These are phyloP conservation scores for Lamellibrachia luymesi DNA, from an alignment of 1,140 invertebrate genomes.

Conservation along the genomic window DNA sequence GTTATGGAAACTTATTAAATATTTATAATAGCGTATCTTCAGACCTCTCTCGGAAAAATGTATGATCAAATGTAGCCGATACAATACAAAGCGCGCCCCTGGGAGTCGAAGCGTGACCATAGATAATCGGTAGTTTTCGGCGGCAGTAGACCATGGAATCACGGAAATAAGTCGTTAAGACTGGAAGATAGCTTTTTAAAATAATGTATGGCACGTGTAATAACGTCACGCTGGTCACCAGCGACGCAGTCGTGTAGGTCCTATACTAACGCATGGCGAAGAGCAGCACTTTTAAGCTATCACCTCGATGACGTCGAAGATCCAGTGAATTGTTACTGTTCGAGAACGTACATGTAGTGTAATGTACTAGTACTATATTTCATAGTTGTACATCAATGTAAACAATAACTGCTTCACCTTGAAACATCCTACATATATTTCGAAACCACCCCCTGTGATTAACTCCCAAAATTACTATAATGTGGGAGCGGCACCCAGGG, in stretches of 20 bases:
- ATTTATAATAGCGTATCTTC: neutral
- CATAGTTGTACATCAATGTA: no score
- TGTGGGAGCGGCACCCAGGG: neutral
- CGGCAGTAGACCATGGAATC: neutral
- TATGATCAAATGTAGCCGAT: neutral
- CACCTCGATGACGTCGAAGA: no score
- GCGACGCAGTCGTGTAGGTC: neutral
- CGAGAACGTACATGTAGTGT: no score
- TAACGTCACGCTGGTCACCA: neutral
- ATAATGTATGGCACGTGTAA: neutral
- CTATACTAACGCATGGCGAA: no score
- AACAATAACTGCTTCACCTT: no score
- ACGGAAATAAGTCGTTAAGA: neutral
- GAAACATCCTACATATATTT: no score
- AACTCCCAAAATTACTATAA: neutral
- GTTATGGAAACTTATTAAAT: neutral
- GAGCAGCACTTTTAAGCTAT: no score
- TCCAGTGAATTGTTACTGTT: no score
- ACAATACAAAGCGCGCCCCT: neutral
- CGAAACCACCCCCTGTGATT: neutral
- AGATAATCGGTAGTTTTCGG: neutral
- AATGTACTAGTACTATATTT: no score
- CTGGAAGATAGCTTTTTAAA: neutral
- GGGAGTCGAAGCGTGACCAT: neutral
- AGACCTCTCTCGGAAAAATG: no score